Conservation (phyloP, 1,140 invertebrate species). For the Lethrus apterus region DNA sequence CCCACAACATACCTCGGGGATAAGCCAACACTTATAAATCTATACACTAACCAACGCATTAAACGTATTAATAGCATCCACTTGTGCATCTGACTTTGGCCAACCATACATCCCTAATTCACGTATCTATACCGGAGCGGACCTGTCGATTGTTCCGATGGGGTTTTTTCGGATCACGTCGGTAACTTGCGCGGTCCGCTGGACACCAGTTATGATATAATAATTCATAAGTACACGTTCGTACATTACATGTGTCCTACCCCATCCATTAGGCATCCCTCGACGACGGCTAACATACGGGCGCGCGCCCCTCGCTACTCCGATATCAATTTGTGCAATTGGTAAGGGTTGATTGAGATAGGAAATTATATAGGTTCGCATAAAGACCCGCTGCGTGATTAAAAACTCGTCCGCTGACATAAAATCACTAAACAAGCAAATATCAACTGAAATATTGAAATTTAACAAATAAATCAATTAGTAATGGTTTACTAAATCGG, state of each 20-base stretch:
- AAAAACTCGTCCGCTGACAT: background rate
- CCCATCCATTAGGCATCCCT: slow-evolving; percentile 30
- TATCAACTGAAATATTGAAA: background rate
- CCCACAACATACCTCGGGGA: too few species aligned
- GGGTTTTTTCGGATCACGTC: background rate
- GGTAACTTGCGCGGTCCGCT: slow-evolving; percentile 11
- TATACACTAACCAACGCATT: slow-evolving; percentile 30
- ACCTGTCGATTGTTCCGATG: background rate
- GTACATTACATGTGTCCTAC: slow-evolving; percentile 28
- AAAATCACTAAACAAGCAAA: background rate
- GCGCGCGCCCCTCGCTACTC: slow-evolving; percentile 17
- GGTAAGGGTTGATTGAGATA: slow-evolving; percentile 29
- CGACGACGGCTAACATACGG: slow-evolving; percentile 10
- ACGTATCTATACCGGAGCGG: slow-evolving; percentile 11
- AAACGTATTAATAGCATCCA: slow-evolving; percentile 37
- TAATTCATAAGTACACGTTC: slow-evolving; percentile 38
- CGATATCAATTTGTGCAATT: slow-evolving; percentile 37
- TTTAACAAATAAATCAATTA: background rate
- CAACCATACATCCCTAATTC: slow-evolving; percentile 24
- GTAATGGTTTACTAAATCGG: background rate
- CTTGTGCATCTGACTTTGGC: slow-evolving; percentile 39
- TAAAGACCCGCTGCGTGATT: slow-evolving; percentile 3
- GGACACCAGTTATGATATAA: slow-evolving; percentile 39
- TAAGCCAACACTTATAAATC: too few species aligned
- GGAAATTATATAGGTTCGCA: slow-evolving; percentile 34